Base-by-base conservation (phyloP, 2,888 invertebrate species). In the Heliconius cydno region DNA sequence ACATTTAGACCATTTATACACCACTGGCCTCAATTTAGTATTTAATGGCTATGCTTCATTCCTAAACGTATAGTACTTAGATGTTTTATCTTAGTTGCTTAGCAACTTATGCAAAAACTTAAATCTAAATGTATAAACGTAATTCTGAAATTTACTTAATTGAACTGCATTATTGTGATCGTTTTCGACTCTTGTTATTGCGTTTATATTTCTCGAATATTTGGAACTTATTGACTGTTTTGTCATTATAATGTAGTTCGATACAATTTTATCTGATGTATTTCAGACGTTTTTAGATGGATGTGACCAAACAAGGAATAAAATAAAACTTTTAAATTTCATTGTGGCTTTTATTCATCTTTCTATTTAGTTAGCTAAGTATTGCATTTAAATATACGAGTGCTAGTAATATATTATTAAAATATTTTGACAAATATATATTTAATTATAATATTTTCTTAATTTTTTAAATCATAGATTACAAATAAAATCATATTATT, bases 81-180 rank as follows among this genome's bases (percentile, higher is more conserved):
- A 79, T 82, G 82, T 82, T 80, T 77, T 79, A 79, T 60, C 34
- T 79, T 78, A 81, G 73, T 80, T 80, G 38, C 73, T 75, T 60
- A 60, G 41, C 41, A 75, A 76, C 25, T 41, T 78, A 46, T 67
- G 28, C 57, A 30, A 70, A 30, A 46, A 72, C 67, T 72, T 68
- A 63, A 76, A 79, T 41, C 66, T 71, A 77, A 71, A 25, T 57
- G 30, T 57, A 13, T 66, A 79, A 72, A 30, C 12, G 19, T 75
- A 78, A 74, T 78, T 75, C 65, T 41, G 7, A 65, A 77, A 72
- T 65, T 79, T 74, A 87, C 90, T 90, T 87, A 84, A 89, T 91
- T 90, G 89, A 91, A 91, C 91, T 90, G 87, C 91, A 90, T 91
- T 91, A 91, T 89, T 88, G 88, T 91, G 88, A 82, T 86, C 82